Percentiles rank a stretch among this genome's conserved stretches.
These are phyloP conservation scores for Cacatua alba DNA, from an alignment of 2,113 vertebrate genomes.

Conservation along the genomic window DNA sequence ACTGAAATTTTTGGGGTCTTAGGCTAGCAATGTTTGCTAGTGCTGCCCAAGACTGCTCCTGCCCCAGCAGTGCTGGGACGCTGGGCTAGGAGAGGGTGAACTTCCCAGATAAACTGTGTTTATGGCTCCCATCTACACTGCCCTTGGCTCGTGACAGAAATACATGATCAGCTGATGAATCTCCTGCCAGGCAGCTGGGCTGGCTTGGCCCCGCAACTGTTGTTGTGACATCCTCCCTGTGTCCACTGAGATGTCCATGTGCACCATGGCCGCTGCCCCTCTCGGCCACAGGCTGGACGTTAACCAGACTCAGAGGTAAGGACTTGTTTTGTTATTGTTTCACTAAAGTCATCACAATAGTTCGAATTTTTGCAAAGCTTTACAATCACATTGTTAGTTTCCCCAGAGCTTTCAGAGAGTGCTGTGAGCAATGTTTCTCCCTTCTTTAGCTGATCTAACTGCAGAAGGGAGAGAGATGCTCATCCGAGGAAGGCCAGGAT, in stretches of 20 bases:
- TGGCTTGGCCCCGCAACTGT: background rate
- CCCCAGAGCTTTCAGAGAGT: background rate
- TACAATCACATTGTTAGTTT: background rate
- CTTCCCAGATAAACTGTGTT: background rate
- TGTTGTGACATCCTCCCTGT: background rate
- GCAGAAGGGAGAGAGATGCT: background rate
- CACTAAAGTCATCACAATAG: background rate
- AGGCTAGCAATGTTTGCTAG: background rate
- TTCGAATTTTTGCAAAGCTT: constrained; percentile 21
- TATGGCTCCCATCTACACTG: background rate
- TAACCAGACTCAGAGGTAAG: background rate
- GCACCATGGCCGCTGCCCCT: background rate
- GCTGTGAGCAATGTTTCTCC: background rate
- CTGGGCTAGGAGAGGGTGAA: background rate
- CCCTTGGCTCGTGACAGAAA: background rate
- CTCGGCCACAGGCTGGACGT: background rate
- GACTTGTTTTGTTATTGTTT: background rate
- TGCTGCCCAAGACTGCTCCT: background rate
- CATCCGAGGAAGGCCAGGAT: background rate
- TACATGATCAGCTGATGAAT: background rate
- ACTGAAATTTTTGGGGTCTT: background rate
- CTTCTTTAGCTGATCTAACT: background rate
- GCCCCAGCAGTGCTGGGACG: background rate
- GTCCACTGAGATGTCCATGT: background rate
- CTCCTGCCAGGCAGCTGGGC: constrained; percentile 17